phyloP scores from a whole-genome alignment of 2,797 vertebrate genomes.

The Potorous gilbertii region DNA sequence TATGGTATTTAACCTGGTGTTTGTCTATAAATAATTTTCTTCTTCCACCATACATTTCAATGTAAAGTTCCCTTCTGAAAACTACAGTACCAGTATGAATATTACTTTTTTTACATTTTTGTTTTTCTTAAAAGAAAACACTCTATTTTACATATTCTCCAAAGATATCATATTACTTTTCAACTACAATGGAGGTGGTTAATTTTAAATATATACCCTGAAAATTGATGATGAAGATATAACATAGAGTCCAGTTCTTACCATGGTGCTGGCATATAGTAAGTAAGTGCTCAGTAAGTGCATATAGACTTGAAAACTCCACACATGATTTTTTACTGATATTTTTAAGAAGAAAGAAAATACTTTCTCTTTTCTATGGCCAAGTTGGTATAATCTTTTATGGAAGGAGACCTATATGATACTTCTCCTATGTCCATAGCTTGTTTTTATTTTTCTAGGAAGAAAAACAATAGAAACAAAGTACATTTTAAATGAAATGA shows the following conservation, averaged over 20 bases:
- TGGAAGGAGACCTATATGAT: background rate
- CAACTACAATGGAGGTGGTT: background rate
- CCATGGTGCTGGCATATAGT: background rate
- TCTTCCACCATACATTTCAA: background rate
- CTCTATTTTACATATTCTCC: slow-evolving; percentile 35
- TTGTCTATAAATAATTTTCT: background rate
- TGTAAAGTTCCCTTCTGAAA: slow-evolving; percentile 39
- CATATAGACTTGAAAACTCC: background rate
- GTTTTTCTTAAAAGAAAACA: slow-evolving; percentile 44
- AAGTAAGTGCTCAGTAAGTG: background rate
- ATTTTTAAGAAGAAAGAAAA: background rate
- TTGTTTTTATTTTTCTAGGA: slow-evolving; percentile 36
- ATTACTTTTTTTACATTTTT: slow-evolving; percentile 59
- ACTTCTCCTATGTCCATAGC: background rate
- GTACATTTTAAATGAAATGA: slow-evolving; percentile 47
- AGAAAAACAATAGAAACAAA: slow-evolving; percentile 38
- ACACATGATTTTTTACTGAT: background rate
- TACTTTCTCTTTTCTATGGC: background rate
- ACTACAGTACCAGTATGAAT: slow-evolving; percentile 50
- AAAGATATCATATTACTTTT: slow-evolving; percentile 29
- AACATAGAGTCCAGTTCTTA: background rate
- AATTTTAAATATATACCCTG: background rate
- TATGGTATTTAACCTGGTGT: background rate
- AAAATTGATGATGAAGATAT: background rate
- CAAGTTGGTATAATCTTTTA: slow-evolving; percentile 4